Evolutionary conservation across 1,140 invertebrate species (phyloP), one percentile per base, ranked within the genome.

Genomic region (Meloidogyne exigua): DNA sequence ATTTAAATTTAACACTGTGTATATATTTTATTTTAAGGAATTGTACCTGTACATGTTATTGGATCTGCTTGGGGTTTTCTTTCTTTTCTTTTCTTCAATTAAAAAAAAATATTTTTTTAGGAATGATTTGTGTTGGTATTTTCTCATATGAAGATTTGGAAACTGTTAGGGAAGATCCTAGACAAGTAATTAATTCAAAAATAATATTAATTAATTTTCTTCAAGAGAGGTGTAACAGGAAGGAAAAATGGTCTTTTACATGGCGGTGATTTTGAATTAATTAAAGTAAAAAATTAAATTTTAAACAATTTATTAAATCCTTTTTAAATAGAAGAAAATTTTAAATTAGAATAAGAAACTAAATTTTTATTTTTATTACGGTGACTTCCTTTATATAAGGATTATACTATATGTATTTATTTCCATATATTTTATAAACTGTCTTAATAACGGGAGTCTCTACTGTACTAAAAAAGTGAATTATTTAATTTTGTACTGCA

Each of bases 41-140:
- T n/a, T 36, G 81, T 88, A n/a, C 87, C 88, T 13, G 88, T 88
- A 1, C 88, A 89, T 76, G 88, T 85, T 3, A 80, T 88, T 36
- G 87, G 81, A 21, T 82, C 85, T 25, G 49, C 83, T 1, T 88
- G 88, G 88, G 88, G 88, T 73, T 71, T n/a, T 44, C 2, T 18
- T 18, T 44, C 21, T 21, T 11, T 15, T n/a, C n/a, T n/a, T n/a
- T n/a, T n/a, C 11, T 26, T 10, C 9, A 57, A n/a, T 71, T 21
- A 18, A 21, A 25, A 18, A 21, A 25, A 26, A n/a, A 25, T 26
- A 25, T 18, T 21, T 18, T 21, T 71, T 44, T 15, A 73, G 72
- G 72, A 26, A 86, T 88, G 85, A 70, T 88, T 25, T 77, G 81
- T 68, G 87, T 88, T 15, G 87, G 88, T 10, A 80, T 88, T 11